Base-by-base conservation (phyloP, 2,113 vertebrate species). In the Sisor rabdophorus region DNA sequence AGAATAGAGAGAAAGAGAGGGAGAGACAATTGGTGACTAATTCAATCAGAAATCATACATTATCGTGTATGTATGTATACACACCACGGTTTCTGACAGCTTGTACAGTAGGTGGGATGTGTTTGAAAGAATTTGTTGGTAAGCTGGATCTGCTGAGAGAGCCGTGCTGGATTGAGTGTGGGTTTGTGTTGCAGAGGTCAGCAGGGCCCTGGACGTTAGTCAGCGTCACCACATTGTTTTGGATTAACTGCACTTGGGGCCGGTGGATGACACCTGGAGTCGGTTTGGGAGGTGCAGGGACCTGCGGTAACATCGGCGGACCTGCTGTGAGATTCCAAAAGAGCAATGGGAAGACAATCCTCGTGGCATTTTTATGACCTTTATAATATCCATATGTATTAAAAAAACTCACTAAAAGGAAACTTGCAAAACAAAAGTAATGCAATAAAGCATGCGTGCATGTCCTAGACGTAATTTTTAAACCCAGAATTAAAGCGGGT, bases 171-270 rank as follows among this genome's bases (percentile, higher is more conserved):
- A 84, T 17, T 13, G 85, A 1, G 40, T 83, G 81, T 0, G 71
- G 71, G 73, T 64, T 77, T 60, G 1, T 2, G 69, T 78, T 48
- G 11, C 36, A 76, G 55, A 77, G 86, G 12, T 86, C 76, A 44
- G 88, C 78, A 3, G 91, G 90, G 53, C 82, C 87, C 81, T 89
- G 86, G 12, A 87, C 84, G 67, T 89, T 88, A 44, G 86, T 65
- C 75, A 91, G 44, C 1, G 86, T 86, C 83, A 90, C 73, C 59
- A 88, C 71, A 44, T 87, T 90, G 79, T 89, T 90, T 75, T 89
- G 79, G 56, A 90, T 85, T 64, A 90, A 81, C 65, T 85, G 82
- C 83, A 91, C 91, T 86, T 83, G 81, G 76, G 89, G 87, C 63
- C 89, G 87, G 83, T 85, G 89, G 78, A 86, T 79, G 17, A 84